A percentile compares a stretch with the other conserved stretches of the same genome.
Conservation (phyloP, 2,113 vertebrate species). For the Phodopus roborovskii region DNA sequence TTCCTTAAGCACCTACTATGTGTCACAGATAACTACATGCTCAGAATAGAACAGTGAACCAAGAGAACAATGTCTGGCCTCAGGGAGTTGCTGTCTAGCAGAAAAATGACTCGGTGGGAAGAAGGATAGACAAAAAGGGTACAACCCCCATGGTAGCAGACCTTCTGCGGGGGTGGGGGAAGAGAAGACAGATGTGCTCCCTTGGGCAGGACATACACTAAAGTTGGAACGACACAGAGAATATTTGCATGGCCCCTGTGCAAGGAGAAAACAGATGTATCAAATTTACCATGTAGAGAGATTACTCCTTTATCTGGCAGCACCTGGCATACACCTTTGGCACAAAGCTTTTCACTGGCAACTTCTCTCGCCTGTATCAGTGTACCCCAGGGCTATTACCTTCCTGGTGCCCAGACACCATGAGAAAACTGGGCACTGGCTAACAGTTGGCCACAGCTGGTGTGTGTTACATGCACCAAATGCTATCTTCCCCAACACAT, state of each 20-base stretch:
- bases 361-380: slow-evolving; percentile 10
- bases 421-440: slow-evolving; percentile 43
- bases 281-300: slow-evolving; percentile 54
- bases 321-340: slow-evolving; percentile 24
- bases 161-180: not conserved
- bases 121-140: not conserved
- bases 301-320: slow-evolving; percentile 26
- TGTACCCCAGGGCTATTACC: slow-evolving; percentile 1
- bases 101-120: not conserved
- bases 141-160: not conserved
- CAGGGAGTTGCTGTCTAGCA: not conserved
- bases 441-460: not conserved
- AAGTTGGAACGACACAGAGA: too few relatives aligned
- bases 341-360: slow-evolving; percentile 46
- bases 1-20: not conserved
- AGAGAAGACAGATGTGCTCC: not conserved
- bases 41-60: not conserved
- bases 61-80: not conserved
- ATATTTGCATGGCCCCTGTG: too few relatives aligned
- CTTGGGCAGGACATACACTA: too few relatives aligned
- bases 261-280: not conserved
- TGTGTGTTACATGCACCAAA: not conserved
- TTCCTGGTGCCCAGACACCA: slow-evolving; percentile 33
- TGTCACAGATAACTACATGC: not conserved
- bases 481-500: not conserved